Base-by-base conservation (phyloP, 2,113 vertebrate genomes). In the Phasianus colchicus region DNA sequence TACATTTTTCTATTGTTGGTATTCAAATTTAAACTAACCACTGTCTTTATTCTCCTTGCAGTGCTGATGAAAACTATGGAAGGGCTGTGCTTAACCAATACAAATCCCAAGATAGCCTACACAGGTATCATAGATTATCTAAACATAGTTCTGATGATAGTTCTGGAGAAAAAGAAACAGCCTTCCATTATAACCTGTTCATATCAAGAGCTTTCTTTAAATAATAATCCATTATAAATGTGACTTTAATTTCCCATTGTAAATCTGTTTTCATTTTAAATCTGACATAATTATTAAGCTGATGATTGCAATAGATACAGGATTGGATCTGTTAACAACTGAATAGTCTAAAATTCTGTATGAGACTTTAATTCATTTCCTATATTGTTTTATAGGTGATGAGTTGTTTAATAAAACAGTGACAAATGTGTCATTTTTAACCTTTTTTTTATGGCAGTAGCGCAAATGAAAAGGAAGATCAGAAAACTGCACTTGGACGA, bases 11-110 rank as follows among this genome's bases (percentile, higher is more conserved):
- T 85, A 7, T 70, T 82, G 93, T 74, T 78, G 47, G 22, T 83
- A 34, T 30, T 75, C 0, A 54, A 22, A 65, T 77, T 81, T 80
- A 64, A 89, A 81, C 7, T 84, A 76, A 89, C 22, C 14, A 2
- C 13, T 93, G 2, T 64, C 78, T 88, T 82, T 94, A 65, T 96
- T 95, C 94, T 80, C 70, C 75, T 95, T 92, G 34, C 95, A 99
- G 99, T 88, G 93, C 65, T 25, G 98, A 99, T 91, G 98, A 98
- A 94, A 99, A 99, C 97, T 99, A 98, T 21, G 99, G 98, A 48
- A 98, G 87, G 95, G 90, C 40, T 42, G 94, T 98, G 32, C 97
- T 98, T 58, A 98, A 76, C 55, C 96, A 97, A 34, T 97, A 97
- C 88, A 98, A 97, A 90, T 98, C 98, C 38, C 97, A 98, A 64